phyloP scores from a whole-genome alignment of 2,888 invertebrate species.

The Drosophila cognata region DNA sequence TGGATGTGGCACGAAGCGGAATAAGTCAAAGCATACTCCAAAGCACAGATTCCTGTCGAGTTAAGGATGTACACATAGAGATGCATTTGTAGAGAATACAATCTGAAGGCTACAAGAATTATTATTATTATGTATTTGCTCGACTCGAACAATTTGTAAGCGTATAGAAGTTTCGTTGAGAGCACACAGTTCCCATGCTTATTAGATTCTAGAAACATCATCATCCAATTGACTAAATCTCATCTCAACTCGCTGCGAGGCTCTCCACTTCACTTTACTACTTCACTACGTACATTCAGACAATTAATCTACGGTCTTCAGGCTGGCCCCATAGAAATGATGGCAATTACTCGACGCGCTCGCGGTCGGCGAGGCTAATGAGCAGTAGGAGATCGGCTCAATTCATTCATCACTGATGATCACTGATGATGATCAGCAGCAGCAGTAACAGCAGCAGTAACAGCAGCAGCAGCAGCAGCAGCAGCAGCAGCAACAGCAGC shows the following conservation, averaged over 20 bases:
- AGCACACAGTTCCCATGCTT: neutral
- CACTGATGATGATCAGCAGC: slow-evolving; percentile 58
- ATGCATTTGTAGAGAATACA: neutral
- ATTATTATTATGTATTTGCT: neutral
- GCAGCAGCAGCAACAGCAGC: slow-evolving; percentile 4
- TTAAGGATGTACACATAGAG: neutral
- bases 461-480: slow-evolving; percentile 2
- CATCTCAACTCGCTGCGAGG: slow-evolving; percentile 10
- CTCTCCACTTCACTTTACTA: slow-evolving; percentile 33
- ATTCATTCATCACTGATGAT: slow-evolving; percentile 76
- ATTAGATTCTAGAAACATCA: slow-evolving; percentile 33
- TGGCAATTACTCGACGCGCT: slow-evolving; percentile 75
- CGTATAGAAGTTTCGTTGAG: slow-evolving; percentile 25
- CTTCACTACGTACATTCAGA: slow-evolving; percentile 17
- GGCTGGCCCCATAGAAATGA: slow-evolving; percentile 64
- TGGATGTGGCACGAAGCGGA: neutral
- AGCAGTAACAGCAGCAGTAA: slow-evolving; percentile 11
- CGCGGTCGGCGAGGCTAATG: slow-evolving; percentile 58
- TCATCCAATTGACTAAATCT: slow-evolving; percentile 34
- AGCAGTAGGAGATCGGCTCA: slow-evolving; percentile 66
- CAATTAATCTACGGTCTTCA: slow-evolving; percentile 69
- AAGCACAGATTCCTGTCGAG: neutral
- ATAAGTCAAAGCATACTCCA: neutral
- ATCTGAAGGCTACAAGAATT: neutral
- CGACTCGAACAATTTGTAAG: slow-evolving; percentile 6